phyloP scores from a whole-genome alignment of 2,113 vertebrate genomes.

The Microtus richardsoni region DNA sequence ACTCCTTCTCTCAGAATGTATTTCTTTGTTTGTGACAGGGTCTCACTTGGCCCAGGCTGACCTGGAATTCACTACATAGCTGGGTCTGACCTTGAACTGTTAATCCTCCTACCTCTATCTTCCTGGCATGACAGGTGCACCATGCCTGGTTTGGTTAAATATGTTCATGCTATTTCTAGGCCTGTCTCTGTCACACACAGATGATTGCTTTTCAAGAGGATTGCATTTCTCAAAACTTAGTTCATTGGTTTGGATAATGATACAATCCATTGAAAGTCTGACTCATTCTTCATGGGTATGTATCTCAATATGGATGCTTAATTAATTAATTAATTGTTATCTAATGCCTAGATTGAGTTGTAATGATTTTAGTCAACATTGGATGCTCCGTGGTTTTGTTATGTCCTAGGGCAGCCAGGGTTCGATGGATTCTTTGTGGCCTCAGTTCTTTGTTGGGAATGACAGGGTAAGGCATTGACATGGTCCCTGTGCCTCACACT shows the following conservation, averaged over 20 bases:
- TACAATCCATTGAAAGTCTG: background rate
- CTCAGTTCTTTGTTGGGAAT: background rate
- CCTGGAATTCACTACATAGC: background rate
- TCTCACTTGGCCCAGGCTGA: background rate
- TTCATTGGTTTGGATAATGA: background rate
- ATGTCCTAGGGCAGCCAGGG: rapidly evolving
- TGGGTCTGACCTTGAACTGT: background rate
- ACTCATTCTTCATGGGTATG: too few relatives aligned
- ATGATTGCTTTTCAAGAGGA: background rate
- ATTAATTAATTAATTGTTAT: background rate
- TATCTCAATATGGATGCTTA: background rate
- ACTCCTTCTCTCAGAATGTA: background rate
- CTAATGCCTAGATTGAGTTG: background rate
- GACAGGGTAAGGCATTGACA: background rate
- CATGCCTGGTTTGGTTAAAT: background rate
- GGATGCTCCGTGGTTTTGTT: background rate
- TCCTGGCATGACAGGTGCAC: background rate
- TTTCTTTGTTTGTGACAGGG: background rate
- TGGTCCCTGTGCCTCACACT: background rate
- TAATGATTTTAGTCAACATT: background rate
- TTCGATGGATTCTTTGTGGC: background rate
- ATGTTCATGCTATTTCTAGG: background rate
- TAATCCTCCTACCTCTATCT: background rate
- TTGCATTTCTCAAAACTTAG: background rate
- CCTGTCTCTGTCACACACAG: background rate